A percentile compares a stretch with the other conserved stretches of the same genome.
Evolutionary conservation across 2,888 invertebrate species (phyloP).

Genomic region (Aspidiotus rigidus): DNA sequence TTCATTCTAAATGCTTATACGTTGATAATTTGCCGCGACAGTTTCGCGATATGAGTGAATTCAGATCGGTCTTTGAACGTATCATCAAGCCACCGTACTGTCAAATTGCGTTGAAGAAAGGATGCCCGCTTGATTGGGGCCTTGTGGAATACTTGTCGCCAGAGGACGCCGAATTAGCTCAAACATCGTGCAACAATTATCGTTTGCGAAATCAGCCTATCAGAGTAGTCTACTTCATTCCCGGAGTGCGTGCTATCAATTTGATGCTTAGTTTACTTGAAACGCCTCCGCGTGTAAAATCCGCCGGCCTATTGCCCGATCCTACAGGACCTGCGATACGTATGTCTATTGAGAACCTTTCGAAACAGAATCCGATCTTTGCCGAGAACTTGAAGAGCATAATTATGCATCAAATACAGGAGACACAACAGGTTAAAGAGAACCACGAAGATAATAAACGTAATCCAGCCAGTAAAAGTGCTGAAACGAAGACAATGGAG

Average conservation of each 20-base stretch:
- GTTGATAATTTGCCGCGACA: constrained; percentile 48
- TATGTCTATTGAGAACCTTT: constrained; percentile 45
- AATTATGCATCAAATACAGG: constrained; percentile 44
- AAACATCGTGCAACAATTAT: constrained; percentile 42
- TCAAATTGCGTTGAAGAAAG: constrained; percentile 48
- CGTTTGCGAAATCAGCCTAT: constrained; percentile 43
- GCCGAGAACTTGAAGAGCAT: constrained; percentile 45
- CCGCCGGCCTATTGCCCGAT: constrained; percentile 43
- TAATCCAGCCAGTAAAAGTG: constrained; percentile 3
- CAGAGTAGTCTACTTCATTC: constrained; percentile 47
- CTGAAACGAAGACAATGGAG: neutral
- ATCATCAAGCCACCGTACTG: constrained; percentile 48
- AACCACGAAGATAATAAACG: constrained; percentile 37
- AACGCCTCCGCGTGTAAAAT: constrained; percentile 39
- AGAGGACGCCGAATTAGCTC: constrained; percentile 44
- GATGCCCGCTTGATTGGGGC: constrained; percentile 48
- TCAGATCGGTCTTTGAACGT: constrained; percentile 46
- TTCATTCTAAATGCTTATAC: constrained; percentile 49
- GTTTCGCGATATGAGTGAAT: constrained; percentile 46
- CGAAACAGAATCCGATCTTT: constrained; percentile 46
- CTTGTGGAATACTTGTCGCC: constrained; percentile 46
- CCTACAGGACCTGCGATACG: constrained; percentile 44
- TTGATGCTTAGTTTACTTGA: constrained; percentile 47
- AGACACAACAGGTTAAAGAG: constrained; percentile 37
- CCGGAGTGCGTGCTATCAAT: constrained; percentile 48